Base-by-base conservation (phyloP, 2,888 invertebrate species). In the Chaetoderma sp. region DNA sequence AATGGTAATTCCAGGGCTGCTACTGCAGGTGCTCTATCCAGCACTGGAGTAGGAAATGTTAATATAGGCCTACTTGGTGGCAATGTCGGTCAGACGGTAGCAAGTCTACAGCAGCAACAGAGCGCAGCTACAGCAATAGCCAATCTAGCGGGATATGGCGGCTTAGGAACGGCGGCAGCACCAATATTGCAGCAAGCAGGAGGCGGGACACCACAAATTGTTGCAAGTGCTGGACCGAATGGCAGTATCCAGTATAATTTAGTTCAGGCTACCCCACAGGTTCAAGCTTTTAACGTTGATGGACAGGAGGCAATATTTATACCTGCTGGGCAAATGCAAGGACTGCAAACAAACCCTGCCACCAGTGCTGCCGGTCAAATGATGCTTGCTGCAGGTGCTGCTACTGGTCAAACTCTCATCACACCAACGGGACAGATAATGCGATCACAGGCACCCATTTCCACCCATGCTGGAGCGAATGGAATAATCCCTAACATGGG, bases 281-380 rank as follows among this genome's bases (percentile, higher is more conserved):
- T 95, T 91, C 96, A 96, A 86, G 93, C 95, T 0, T 93, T 96
- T 61, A 95, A 94, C 23, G 92, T 96, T 13, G 96, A 96, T 85
- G 95, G 95, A 0, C 95, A 96, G 83, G 95, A 96, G 81, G 95
- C 95, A 0, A 90, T 96, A 25, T 94, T 95, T 83, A 95, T 96
- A 80, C 95, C 95, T 3, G 92, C 75, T 2, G 70, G 64, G 25
- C 65, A 64, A n/a, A 56, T 62, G 52, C 45, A 25, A 6, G 30
- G 18, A 18, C 55, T 58, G n/a, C 57, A 62, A 23, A 42, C 56
- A 28, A 50, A 59, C 36, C 21, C 60, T 30, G 28, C 55, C 1
- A 30, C 28, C 3, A 52, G 32, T 32, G 50, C 55, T 0, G n/a
- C n/a, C n/a, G n/a, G n/a, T n/a, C n/a, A n/a, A n/a, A n/a, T n/a